phyloP scores from a whole-genome alignment of 2,888 invertebrate genomes.

The Lamellibrachia satsuma region DNA sequence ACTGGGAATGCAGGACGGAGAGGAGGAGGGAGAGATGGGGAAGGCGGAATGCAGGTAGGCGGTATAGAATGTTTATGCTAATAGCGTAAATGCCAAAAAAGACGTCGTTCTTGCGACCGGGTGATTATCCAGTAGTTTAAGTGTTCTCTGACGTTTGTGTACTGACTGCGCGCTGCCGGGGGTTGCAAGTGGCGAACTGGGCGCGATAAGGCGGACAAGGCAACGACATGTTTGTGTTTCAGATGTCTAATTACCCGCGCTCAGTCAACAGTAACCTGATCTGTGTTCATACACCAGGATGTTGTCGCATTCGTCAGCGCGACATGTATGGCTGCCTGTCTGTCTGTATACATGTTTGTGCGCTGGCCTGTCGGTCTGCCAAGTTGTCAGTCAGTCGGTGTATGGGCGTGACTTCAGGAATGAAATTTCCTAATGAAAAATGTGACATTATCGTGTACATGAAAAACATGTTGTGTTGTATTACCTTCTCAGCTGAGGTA shows the following conservation, averaged over 20 bases:
- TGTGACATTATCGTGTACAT: background rate
- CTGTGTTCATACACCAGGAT: background rate
- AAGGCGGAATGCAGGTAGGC: background rate
- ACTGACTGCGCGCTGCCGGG: background rate
- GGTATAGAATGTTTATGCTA: background rate
- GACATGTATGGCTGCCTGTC: background rate
- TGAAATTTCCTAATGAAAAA: background rate
- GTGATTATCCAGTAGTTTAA: background rate
- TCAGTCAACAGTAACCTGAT: background rate
- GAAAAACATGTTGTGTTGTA: background rate
- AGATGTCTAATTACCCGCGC: background rate
- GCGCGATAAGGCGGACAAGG: background rate
- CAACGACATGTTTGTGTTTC: slow-evolving; percentile 3
- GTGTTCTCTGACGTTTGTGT: background rate
- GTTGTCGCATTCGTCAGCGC: background rate
- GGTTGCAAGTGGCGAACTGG: background rate
- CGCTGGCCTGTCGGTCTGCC: background rate
- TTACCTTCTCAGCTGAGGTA: background rate
- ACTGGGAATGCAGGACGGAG: no score
- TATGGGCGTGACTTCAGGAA: background rate
- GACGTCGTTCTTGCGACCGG: background rate
- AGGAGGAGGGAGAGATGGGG: no score
- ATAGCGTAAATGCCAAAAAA: background rate
- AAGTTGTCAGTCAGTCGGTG: background rate
- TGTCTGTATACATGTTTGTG: background rate